A percentile compares a stretch with the other conserved stretches of the same genome.
These are phyloP conservation scores for Lepidurus couesii DNA, from an alignment of 1,140 invertebrate genomes.

Conservation along the genomic window DNA sequence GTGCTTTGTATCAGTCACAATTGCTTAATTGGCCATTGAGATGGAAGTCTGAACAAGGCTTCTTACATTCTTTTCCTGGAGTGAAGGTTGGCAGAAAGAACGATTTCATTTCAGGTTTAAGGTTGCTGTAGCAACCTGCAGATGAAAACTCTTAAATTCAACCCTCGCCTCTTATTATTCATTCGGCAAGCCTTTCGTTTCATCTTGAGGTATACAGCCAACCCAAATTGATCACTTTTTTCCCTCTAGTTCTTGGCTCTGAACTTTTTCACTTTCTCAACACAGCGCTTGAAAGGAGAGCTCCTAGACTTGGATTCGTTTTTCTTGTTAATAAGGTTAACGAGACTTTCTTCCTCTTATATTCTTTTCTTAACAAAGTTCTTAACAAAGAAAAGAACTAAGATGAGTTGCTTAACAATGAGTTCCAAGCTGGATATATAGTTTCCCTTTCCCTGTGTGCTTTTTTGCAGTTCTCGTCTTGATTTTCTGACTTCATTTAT, in stretches of 20 bases:
- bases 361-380: not conserved
- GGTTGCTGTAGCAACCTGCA: not conserved
- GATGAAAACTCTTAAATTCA: not conserved
- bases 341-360: not conserved
- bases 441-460: no score
- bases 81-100: not conserved
- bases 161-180: not conserved
- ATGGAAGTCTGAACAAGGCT: not conserved
- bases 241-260: not conserved
- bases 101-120: not conserved
- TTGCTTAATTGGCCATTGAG: not conserved
- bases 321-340: slow-evolving; percentile 2
- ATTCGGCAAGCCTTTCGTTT: slow-evolving; percentile 14
- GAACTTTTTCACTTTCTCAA: not conserved
- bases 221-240: slow-evolving; percentile 9
- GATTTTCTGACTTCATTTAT: no score
- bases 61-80: not conserved
- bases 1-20: no score
- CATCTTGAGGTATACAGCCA: not conserved
- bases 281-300: not conserved
- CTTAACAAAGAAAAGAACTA: no score
- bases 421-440: no score
- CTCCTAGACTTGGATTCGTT: not conserved
- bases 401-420: no score
- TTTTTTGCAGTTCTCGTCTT: no score